Evolutionary conservation across 1,140 invertebrate genomes (phyloP).

Genomic region (Wiebesia pumilae): DNA sequence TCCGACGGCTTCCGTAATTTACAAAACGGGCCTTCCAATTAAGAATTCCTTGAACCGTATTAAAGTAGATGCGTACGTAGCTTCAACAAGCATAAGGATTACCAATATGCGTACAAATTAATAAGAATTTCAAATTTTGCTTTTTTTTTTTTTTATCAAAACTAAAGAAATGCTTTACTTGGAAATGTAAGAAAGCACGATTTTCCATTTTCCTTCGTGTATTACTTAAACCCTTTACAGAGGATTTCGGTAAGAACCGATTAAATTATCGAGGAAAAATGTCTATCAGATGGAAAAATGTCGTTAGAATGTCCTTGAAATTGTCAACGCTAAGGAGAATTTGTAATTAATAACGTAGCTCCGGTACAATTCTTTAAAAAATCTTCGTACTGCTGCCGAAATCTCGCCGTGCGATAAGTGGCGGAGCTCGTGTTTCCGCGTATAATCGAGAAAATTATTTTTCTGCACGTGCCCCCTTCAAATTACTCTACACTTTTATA

Average conservation of each 20-base stretch:
- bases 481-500: conserved; percentile 9
- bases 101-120: background rate
- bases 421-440: background rate
- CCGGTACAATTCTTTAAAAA: background rate
- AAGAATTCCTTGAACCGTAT: background rate
- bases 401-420: background rate
- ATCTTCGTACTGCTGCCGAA: conserved; percentile 1
- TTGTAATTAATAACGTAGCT: background rate
- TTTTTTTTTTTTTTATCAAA: too few species aligned
- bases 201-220: too few species aligned
- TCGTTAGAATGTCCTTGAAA: conserved; percentile 9
- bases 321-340: background rate
- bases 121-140: too few species aligned
- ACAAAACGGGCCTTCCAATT: background rate
- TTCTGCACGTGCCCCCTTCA: background rate
- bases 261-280: conserved; percentile 30
- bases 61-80: background rate
- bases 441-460: background rate
- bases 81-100: background rate
- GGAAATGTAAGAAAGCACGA: too few species aligned
- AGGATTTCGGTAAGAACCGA: conserved; percentile 13
- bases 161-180: too few species aligned
- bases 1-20: background rate
- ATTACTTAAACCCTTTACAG: too few species aligned
- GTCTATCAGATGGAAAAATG: conserved; percentile 10